These are phyloP conservation scores for Capitulum mitella DNA, from an alignment of 2,888 invertebrate genomes.

Conservation along the genomic window DNA sequence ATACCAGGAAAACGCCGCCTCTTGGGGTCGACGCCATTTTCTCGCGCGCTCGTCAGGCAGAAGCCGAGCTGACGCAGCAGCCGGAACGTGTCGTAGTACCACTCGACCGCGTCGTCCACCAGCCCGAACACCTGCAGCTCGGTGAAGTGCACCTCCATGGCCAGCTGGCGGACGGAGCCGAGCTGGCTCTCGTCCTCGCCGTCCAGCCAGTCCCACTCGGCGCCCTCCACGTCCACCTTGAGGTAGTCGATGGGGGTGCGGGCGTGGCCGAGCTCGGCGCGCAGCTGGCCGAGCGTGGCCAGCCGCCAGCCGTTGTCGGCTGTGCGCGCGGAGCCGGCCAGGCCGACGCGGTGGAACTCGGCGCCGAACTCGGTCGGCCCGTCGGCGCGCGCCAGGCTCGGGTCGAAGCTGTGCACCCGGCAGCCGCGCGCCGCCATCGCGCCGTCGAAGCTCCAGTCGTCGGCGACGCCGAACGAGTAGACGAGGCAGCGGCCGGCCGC, in stretches of 20 bases:
- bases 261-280: background rate
- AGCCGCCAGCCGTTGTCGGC: background rate
- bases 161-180: constrained; percentile 35
- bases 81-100: background rate
- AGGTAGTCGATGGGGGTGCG: constrained; percentile 23
- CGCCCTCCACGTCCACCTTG: constrained; percentile 28
- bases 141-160: background rate
- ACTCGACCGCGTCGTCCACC: background rate
- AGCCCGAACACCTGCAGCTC: background rate
- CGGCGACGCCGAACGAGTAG: constrained; percentile 28
- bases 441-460: constrained; percentile 28
- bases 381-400: constrained; percentile 10
- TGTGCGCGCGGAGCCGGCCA: background rate
- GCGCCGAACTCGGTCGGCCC: background rate
- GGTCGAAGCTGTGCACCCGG: constrained; percentile 28
- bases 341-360: background rate
- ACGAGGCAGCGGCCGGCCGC: constrained; percentile 25
- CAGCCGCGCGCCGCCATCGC: constrained; percentile 27
- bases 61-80: background rate
- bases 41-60: background rate
- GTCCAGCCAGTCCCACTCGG: constrained; percentile 12
- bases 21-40: background rate
- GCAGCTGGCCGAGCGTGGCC: background rate
- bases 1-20: background rate
- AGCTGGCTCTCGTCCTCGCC: constrained; percentile 45